A percentile compares a stretch with the other conserved stretches of the same genome.
Evolutionary conservation across 2,888 invertebrate genomes (phyloP).

Genomic region (Osmoderma eremita): DNA sequence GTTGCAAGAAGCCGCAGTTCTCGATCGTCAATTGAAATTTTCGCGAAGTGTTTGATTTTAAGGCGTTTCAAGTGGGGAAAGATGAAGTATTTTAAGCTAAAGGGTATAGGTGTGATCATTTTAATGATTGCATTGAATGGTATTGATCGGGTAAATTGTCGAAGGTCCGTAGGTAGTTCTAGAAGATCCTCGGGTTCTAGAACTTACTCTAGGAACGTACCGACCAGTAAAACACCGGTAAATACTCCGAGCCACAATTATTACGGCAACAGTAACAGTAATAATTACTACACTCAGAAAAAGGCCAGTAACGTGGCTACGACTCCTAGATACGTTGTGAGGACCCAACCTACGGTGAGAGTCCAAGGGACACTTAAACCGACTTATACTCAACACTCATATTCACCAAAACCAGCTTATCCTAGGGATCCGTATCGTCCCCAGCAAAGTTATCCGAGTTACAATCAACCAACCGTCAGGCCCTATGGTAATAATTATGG

Average conservation of each 20-base stretch:
- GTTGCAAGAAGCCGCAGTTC: background rate
- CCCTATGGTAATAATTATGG: background rate
- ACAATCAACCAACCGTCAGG: slow-evolving; percentile 23
- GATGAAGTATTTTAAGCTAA: too few relatives aligned
- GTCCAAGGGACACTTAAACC: slow-evolving; percentile 17
- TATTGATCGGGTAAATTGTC: background rate
- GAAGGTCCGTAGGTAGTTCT: background rate
- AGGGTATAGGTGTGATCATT: background rate
- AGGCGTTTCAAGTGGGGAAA: too few relatives aligned
- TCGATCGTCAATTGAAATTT: background rate
- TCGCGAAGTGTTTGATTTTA: too few relatives aligned
- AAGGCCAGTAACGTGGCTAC: slow-evolving; percentile 12
- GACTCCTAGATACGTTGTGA: slow-evolving; percentile 17
- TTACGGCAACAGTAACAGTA: background rate
- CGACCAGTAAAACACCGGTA: slow-evolving; percentile 2
- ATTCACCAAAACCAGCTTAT: background rate
- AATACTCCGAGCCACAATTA: background rate
- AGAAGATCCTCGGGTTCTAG: background rate
- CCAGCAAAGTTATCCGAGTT: slow-evolving; percentile 27
- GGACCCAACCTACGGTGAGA: slow-evolving; percentile 15
- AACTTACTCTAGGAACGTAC: background rate
- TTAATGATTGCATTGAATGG: background rate
- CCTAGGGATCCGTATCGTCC: slow-evolving; percentile 1
- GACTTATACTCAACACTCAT: slow-evolving; percentile 12
- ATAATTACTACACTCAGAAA: slow-evolving; percentile 4